phyloP scores from a whole-genome alignment of 2,113 vertebrate species.

The Lophochroa leadbeateri region DNA sequence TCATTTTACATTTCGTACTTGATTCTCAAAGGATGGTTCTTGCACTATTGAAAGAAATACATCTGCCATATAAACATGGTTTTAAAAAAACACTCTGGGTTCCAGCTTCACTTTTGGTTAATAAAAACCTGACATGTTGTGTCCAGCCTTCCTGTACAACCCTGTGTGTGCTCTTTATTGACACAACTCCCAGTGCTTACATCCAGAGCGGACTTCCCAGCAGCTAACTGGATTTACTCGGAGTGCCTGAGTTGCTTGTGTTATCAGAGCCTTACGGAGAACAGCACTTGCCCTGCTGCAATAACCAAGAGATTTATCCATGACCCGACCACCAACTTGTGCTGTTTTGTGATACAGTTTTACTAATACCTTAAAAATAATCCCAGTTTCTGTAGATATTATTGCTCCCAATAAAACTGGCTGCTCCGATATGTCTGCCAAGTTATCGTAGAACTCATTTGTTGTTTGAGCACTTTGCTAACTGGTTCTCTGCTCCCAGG shows the following conservation, averaged over 20 bases:
- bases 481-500: not conserved
- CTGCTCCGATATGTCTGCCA: not conserved
- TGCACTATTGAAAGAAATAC: slow-evolving; percentile 60
- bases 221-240: not conserved
- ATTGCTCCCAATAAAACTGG: not conserved
- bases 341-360: not conserved
- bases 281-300: not conserved
- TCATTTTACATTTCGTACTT: slow-evolving; percentile 66
- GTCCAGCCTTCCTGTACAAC: slow-evolving; percentile 59
- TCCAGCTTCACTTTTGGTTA: slow-evolving; percentile 74
- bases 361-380: not conserved
- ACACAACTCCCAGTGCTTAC: not conserved
- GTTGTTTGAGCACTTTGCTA: not conserved
- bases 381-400: not conserved
- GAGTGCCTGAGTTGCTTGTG: not conserved
- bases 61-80: slow-evolving; percentile 56
- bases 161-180: slow-evolving; percentile 54
- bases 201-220: not conserved
- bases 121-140: slow-evolving; percentile 79
- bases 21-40: slow-evolving; percentile 69
- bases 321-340: not conserved
- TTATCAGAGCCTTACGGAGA: not conserved
- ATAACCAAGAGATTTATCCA: not conserved
- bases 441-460: not conserved
- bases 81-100: slow-evolving; percentile 68